These are phyloP conservation scores for Solenopsis fugax DNA, from an alignment of 1,140 invertebrate genomes.

Conservation along the genomic window DNA sequence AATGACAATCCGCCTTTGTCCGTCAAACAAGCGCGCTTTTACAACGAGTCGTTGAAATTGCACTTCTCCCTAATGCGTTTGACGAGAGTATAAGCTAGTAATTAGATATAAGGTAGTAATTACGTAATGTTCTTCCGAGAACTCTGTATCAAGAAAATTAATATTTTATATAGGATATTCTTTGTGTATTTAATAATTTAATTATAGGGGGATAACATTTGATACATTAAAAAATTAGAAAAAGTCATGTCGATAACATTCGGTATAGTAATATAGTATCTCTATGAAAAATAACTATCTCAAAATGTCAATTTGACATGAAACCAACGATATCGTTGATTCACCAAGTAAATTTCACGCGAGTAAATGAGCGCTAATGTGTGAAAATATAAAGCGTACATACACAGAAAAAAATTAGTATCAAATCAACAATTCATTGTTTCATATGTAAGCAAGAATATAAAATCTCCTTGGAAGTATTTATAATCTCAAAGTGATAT, in stretches of 20 bases:
- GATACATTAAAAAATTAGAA: not conserved
- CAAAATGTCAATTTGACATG: too few species aligned
- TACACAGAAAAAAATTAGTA: too few species aligned
- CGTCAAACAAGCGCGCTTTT: not conserved
- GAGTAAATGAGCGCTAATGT: too few species aligned
- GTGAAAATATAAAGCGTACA: too few species aligned
- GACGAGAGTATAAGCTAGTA: not conserved
- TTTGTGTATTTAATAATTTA: conserved; percentile 10
- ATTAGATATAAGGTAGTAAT: not conserved
- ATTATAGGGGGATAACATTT: not conserved
- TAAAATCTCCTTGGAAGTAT: too few species aligned
- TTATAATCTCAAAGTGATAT: too few species aligned
- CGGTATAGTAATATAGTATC: not conserved
- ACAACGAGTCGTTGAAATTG: not conserved
- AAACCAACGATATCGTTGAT: too few species aligned
- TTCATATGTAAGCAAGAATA: too few species aligned
- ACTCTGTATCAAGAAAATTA: not conserved
- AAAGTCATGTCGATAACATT: not conserved
- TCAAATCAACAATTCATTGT: too few species aligned
- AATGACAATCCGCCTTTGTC: not conserved
- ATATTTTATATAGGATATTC: not conserved
- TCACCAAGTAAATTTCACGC: too few species aligned
- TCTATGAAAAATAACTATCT: not conserved
- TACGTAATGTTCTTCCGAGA: not conserved
- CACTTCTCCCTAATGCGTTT: not conserved